phyloP scores from a whole-genome alignment of 2,113 vertebrate species.

The Petrocephalus microphthalmus region DNA sequence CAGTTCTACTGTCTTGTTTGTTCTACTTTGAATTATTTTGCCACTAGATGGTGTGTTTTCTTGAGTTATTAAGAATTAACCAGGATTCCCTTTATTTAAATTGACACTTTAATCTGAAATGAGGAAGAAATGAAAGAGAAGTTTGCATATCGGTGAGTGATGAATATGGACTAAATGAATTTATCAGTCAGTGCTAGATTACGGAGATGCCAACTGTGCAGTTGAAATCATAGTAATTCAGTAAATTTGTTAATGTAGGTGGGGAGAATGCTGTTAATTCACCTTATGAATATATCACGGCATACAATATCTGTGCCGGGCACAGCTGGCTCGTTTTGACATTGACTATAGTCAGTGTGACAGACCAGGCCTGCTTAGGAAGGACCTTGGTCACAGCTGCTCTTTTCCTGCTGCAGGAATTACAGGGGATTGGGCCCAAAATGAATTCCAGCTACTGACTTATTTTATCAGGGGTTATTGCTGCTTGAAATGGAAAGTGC shows the following conservation, averaged over 20 bases:
- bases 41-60: slow-evolving; percentile 4
- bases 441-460: background rate
- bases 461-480: background rate
- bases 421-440: background rate
- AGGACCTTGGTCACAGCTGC: background rate
- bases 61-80: background rate
- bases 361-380: background rate
- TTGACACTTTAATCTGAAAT: background rate
- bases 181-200: background rate
- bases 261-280: background rate
- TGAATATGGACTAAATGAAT: background rate
- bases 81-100: background rate
- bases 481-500: background rate
- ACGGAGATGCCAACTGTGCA: background rate
- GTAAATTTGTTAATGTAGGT: background rate
- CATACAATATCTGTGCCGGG: background rate
- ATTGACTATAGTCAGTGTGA: background rate
- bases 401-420: background rate
- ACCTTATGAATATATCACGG: background rate
- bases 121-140: no score
- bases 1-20: background rate
- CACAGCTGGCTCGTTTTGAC: background rate
- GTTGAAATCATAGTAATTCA: background rate
- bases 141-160: no score
- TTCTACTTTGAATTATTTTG: background rate